These are phyloP conservation scores for Lysandra coridon DNA, from an alignment of 2,888 invertebrate species.

Conservation along the genomic window DNA sequence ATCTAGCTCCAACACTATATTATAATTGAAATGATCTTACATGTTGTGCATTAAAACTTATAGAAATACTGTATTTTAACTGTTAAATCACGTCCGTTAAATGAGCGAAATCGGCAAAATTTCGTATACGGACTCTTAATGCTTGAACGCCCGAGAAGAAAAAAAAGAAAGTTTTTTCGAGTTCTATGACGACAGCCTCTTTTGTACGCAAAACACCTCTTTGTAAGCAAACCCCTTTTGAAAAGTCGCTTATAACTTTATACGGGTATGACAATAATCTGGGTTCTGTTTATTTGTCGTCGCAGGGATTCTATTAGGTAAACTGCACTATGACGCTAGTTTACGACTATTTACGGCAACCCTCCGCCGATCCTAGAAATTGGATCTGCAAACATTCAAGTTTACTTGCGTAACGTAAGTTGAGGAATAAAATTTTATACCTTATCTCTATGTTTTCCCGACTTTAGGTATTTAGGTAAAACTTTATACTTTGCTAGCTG, in stretches of 20 bases:
- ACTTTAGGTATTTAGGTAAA: background rate
- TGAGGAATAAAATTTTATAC: slow-evolving; percentile 25
- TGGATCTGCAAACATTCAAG: slow-evolving; percentile 32
- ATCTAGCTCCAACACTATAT: no score
- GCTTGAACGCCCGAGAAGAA: no score
- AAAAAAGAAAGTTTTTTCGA: no score
- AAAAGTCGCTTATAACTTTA: background rate
- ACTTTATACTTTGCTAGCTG: background rate
- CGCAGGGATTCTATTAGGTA: slow-evolving; percentile 4
- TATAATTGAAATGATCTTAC: no score
- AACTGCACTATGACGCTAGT: background rate
- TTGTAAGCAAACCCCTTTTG: background rate
- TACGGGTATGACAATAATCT: slow-evolving; percentile 8
- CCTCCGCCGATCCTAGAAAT: slow-evolving; percentile 22
- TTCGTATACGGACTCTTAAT: no score
- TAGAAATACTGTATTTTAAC: no score
- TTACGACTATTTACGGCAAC: slow-evolving; percentile 10
- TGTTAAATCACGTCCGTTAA: no score
- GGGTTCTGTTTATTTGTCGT: slow-evolving; percentile 1
- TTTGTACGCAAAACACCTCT: background rate
- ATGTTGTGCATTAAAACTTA: no score
- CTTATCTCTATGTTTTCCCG: background rate
- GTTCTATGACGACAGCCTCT: no score
- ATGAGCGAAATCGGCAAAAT: no score
- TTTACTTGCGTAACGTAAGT: slow-evolving; percentile 20